These are phyloP conservation scores for Stichodactyla mertensii DNA, from an alignment of 64 coral and sea anemone species.

Conservation along the genomic window DNA sequence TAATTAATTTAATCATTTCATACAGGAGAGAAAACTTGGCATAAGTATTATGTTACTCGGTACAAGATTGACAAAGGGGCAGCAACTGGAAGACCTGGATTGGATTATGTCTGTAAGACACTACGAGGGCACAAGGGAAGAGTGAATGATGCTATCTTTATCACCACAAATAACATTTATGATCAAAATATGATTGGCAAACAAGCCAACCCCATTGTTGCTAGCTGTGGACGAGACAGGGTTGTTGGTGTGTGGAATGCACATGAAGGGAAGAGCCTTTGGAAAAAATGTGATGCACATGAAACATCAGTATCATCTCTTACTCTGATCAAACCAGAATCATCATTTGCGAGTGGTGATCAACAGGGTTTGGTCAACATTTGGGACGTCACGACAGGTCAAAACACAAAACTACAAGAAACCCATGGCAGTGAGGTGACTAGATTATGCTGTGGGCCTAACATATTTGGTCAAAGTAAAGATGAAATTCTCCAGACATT, in stretches of 20 bases:
- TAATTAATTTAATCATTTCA: neutral
- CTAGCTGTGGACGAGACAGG: conserved; percentile 66
- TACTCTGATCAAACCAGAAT: conserved; percentile 41
- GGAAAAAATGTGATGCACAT: conserved; percentile 58
- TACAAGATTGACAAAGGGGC: conserved; percentile 71
- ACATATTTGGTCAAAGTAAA: conserved; percentile 38
- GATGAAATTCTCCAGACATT: neutral
- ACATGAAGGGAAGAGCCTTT: conserved; percentile 57
- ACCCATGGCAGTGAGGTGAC: conserved; percentile 44
- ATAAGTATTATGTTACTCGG: conserved; percentile 57
- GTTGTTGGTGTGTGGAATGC: conserved; percentile 64
- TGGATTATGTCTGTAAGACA: conserved; percentile 77
- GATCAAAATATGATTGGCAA: conserved; percentile 64
- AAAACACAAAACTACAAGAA: conserved; percentile 55
- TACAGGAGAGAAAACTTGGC: conserved; percentile 72
- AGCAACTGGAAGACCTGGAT: conserved; percentile 48
- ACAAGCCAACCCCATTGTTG: conserved; percentile 55
- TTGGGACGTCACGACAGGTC: conserved; percentile 54
- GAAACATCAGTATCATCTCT: conserved; percentile 55
- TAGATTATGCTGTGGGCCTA: conserved; percentile 33
- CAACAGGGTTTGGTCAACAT: conserved; percentile 49
- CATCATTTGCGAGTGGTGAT: conserved; percentile 73
- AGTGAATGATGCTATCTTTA: conserved; percentile 61
- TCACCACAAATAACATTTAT: conserved; percentile 73
- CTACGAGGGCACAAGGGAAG: conserved; percentile 64